Conservation (phyloP, 2,797 vertebrate species). For the Okamejei kenojei region DNA sequence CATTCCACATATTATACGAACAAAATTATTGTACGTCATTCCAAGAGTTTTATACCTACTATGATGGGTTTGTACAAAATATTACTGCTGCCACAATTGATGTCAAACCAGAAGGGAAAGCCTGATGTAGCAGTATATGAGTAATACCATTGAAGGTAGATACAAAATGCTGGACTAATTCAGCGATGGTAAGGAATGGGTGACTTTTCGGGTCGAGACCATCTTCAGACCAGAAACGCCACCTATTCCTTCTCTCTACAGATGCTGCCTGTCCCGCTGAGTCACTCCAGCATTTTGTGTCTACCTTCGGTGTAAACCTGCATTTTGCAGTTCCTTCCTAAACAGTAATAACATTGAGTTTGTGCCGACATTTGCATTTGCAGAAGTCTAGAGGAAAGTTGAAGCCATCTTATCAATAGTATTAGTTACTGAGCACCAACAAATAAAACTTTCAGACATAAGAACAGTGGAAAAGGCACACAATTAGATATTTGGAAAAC, state of each 20-base stretch:
- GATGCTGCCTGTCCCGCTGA: no score
- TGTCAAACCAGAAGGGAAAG: conserved; percentile 13
- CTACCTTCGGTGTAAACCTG: no score
- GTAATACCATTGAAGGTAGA: not conserved
- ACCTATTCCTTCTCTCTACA: no score
- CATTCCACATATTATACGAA: not conserved
- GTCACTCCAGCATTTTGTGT: no score
- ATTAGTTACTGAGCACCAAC: not conserved
- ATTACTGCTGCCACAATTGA: not conserved
- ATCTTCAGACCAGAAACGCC: no score
- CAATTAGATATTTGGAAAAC: not conserved
- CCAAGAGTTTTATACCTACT: not conserved
- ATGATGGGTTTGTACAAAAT: not conserved
- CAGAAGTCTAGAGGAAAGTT: not conserved
- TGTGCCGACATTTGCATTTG: not conserved
- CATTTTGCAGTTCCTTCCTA: no score
- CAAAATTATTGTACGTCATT: not conserved
- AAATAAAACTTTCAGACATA: not conserved
- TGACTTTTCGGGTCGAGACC: no score
- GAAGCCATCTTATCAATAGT: not conserved
- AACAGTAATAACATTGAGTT: not conserved
- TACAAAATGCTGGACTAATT: no score
- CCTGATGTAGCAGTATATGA: not conserved
- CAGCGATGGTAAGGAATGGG: no score
- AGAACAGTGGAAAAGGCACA: not conserved